These are phyloP conservation scores for Campoletis raptor DNA, from an alignment of 2,888 invertebrate species.

Conservation along the genomic window DNA sequence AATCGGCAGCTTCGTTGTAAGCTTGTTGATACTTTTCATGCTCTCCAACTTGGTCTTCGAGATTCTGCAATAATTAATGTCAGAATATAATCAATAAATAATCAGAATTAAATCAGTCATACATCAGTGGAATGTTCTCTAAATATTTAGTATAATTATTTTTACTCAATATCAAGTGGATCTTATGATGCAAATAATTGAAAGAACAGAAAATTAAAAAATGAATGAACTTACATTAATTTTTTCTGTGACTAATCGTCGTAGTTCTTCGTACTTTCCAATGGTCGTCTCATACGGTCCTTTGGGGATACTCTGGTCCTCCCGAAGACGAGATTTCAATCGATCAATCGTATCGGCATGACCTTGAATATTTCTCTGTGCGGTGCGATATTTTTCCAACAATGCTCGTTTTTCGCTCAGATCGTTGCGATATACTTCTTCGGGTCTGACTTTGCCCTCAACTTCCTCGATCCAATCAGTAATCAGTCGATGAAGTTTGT, in stretches of 20 bases:
- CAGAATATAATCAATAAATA: not conserved
- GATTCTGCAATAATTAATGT: constrained; percentile 85
- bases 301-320: constrained; percentile 89
- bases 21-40: constrained; percentile 95
- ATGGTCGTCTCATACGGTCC: constrained; percentile 90
- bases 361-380: constrained; percentile 92
- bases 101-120: too few species aligned
- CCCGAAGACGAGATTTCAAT: constrained; percentile 90
- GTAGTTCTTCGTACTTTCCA: constrained; percentile 90
- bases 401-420: constrained; percentile 96
- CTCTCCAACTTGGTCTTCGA: constrained; percentile 93
- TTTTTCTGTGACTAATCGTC: constrained; percentile 88
- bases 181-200: not conserved
- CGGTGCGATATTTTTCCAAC: constrained; percentile 93
- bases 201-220: not conserved
- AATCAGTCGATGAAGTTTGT: constrained; percentile 92
- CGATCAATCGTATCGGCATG: constrained; percentile 92
- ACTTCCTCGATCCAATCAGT: constrained; percentile 96
- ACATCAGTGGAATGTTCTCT: too few species aligned
- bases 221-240: constrained; percentile 86
- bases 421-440: constrained; percentile 92
- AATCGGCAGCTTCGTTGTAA: constrained; percentile 93
- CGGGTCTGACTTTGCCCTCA: constrained; percentile 92
- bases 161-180: not conserved
- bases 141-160: too few species aligned